Evolutionary conservation across 2,113 vertebrate species (phyloP).

Genomic region (Pseudorasbora parva): DNA sequence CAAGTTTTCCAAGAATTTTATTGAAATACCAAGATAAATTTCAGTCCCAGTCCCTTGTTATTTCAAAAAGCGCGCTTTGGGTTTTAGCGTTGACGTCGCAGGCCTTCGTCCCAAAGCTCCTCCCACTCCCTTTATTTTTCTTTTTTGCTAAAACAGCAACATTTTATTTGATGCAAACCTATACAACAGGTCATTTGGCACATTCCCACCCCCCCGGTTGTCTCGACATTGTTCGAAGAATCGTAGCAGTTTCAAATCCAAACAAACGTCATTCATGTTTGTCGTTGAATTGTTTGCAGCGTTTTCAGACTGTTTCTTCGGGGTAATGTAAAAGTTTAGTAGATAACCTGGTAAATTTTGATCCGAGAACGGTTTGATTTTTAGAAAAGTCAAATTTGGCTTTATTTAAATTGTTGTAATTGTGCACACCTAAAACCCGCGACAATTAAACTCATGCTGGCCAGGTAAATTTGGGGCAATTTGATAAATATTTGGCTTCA

Average conservation of each 20-base stretch:
- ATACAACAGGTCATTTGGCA: conserved; percentile 78
- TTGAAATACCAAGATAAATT: conserved; percentile 80
- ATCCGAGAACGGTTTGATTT: neutral
- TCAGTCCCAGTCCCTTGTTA: conserved; percentile 77
- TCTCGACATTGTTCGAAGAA: conserved; percentile 58
- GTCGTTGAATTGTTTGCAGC: neutral
- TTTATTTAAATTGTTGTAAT: neutral
- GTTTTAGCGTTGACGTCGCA: conserved; percentile 71
- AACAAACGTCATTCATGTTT: conserved; percentile 50
- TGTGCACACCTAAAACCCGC: neutral
- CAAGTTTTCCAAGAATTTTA: conserved; percentile 77
- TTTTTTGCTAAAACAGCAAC: conserved; percentile 72
- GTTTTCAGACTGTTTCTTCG: neutral
- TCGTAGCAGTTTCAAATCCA: conserved; percentile 54
- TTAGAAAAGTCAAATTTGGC: neutral
- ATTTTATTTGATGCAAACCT: conserved; percentile 61
- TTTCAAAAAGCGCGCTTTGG: conserved; percentile 79
- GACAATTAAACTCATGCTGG: neutral
- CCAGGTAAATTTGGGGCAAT: conserved; percentile 41
- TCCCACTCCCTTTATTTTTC: neutral
- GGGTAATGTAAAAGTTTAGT: neutral
- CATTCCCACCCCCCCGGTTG: conserved; percentile 60
- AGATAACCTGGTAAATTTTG: neutral
- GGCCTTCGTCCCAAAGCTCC: conserved; percentile 67
- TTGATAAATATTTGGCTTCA: conserved; percentile 56